These are phyloP conservation scores for Todiramphus chloris DNA, from an alignment of 2,113 vertebrate genomes.

Conservation along the genomic window DNA sequence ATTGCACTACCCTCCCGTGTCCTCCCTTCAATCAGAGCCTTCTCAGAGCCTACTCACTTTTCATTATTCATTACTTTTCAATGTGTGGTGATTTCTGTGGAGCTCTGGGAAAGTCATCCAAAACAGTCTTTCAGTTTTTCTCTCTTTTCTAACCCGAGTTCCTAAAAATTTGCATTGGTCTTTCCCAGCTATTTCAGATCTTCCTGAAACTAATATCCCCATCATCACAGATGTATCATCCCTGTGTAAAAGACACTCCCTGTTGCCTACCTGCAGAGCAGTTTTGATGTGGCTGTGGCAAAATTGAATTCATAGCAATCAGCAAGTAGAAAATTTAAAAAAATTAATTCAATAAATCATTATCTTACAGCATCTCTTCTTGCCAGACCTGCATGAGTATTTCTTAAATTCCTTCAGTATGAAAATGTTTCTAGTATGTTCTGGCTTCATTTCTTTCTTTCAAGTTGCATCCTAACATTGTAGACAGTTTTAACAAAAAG, in stretches of 20 bases:
- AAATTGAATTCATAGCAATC: background rate
- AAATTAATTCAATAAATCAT: background rate
- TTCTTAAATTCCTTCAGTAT: background rate
- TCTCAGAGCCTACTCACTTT: background rate
- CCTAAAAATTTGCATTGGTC: background rate
- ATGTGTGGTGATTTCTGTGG: fast-evolving
- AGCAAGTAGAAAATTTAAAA: background rate
- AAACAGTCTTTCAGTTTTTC: background rate
- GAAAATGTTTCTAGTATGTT: background rate
- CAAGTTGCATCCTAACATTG: background rate
- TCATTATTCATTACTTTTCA: background rate
- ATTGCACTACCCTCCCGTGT: fast-evolving
- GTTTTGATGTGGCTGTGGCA: background rate
- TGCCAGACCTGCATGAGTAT: background rate
- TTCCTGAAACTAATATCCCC: background rate
- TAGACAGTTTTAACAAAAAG: background rate
- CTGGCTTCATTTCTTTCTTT: background rate
- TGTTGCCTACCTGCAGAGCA: fast-evolving
- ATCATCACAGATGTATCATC: background rate
- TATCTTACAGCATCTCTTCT: background rate
- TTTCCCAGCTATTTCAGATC: background rate
- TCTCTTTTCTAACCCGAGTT: background rate
- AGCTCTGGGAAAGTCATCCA: background rate
- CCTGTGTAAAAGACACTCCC: background rate
- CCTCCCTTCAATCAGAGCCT: background rate